These are phyloP conservation scores for Hippocampus barbouri DNA, from an alignment of 2,113 vertebrate species.

Conservation along the genomic window DNA sequence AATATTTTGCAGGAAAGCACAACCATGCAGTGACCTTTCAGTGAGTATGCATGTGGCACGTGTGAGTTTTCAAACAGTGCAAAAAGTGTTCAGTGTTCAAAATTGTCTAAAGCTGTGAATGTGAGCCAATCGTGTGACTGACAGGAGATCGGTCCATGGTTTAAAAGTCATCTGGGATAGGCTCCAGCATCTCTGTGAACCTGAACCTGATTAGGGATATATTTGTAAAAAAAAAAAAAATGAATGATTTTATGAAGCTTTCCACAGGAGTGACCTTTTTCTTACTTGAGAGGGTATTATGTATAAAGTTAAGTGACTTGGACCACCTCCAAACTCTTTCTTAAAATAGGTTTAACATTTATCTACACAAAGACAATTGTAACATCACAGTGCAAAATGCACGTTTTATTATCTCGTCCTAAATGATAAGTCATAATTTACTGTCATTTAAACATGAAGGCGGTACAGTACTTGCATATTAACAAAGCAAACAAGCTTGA, in stretches of 20 bases:
- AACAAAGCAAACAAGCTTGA: neutral
- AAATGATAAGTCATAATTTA: neutral
- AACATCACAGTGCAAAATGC: no score
- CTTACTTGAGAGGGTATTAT: neutral
- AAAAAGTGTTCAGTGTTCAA: neutral
- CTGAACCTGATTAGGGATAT: neutral
- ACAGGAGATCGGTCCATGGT: no score
- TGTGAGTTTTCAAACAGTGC: neutral
- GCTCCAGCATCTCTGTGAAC: neutral
- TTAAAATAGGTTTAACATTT: neutral
- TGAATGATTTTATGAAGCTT: neutral
- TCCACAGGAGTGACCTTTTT: neutral
- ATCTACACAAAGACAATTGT: no score
- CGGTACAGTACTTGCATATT: neutral
- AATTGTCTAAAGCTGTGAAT: neutral
- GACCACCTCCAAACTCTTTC: neutral
- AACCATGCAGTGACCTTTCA: neutral
- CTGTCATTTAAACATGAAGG: neutral
- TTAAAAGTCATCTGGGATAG: neutral
- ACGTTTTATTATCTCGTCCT: neutral
- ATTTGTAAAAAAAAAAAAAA: neutral
- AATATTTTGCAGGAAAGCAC: neutral
- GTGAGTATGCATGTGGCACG: neutral
- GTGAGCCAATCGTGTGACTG: no score
- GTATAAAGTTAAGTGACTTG: neutral